Evolutionary conservation across 2,797 vertebrate species (phyloP).

Genomic region (Takifugu ocellatus): DNA sequence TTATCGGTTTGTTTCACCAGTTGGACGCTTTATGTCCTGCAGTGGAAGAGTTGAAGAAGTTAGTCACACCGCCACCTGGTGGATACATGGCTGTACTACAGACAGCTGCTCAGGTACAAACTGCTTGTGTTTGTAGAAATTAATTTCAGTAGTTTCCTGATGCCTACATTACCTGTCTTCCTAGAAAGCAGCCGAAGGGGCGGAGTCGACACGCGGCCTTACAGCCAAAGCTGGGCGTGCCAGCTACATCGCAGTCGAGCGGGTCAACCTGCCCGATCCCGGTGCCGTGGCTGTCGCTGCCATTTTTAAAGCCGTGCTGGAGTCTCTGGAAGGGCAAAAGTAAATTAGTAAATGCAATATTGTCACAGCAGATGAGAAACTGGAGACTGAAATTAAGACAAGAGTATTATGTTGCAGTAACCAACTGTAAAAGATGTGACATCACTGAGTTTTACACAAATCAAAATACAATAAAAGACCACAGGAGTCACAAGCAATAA

Average conservation of each 20-base stretch:
- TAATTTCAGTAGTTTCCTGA: not conserved
- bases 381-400: not conserved
- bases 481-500: too few relatives aligned
- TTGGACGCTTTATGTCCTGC: constrained; percentile 90
- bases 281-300: constrained; percentile 84
- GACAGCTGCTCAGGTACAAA: constrained; percentile 77
- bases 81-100: constrained; percentile 69
- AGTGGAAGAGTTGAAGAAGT: constrained; percentile 74
- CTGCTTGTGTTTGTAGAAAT: too few relatives aligned
- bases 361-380: not conserved
- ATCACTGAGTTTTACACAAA: too few relatives aligned
- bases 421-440: not conserved
- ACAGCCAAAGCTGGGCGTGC: constrained; percentile 85
- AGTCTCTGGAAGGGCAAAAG: constrained; percentile 59
- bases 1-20: constrained; percentile 55
- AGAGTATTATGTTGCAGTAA: not conserved
- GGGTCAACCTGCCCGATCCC: constrained; percentile 82
- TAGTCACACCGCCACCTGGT: constrained; percentile 58
- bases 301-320: constrained; percentile 78
- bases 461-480: too few relatives aligned
- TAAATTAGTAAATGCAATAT: constrained; percentile 4
- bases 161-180: not conserved
- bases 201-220: constrained; percentile 83
- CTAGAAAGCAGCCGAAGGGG: constrained; percentile 81
- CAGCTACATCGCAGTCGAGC: constrained; percentile 85